Percentiles rank a stretch among this genome's conserved stretches.
phyloP scores from a whole-genome alignment of 92 coral and sea anemone genomes.

The Actinernus sp. region DNA sequence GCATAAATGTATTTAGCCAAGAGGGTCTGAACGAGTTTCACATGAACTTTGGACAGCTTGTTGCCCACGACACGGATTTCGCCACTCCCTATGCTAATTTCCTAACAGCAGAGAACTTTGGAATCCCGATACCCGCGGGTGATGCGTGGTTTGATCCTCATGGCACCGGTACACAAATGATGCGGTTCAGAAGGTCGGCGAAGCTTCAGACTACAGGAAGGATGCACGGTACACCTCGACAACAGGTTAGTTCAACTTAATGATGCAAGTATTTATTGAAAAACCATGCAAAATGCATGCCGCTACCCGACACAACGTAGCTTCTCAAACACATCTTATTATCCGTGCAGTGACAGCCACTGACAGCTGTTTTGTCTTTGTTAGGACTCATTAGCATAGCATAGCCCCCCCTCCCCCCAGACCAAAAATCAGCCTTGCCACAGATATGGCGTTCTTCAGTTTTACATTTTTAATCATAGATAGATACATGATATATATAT shows the following conservation, averaged over 20 bases:
- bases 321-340: neutral
- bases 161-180: constrained; percentile 85
- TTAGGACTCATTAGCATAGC: too few relatives aligned
- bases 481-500: too few relatives aligned
- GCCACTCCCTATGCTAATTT: constrained; percentile 99
- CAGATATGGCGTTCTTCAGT: too few relatives aligned
- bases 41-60: constrained; percentile 93
- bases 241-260: constrained; percentile 77
- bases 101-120: constrained; percentile 92
- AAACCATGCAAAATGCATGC: neutral
- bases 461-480: too few relatives aligned
- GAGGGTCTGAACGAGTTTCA: constrained; percentile 91
- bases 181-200: constrained; percentile 97
- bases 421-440: too few relatives aligned
- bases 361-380: too few relatives aligned
- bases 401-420: too few relatives aligned
- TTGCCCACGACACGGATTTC: constrained; percentile 98
- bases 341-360: neutral
- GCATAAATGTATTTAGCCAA: constrained; percentile 70
- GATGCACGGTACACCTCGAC: constrained; percentile 85
- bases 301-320: neutral
- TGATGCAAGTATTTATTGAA: neutral
- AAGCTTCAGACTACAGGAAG: constrained; percentile 93
- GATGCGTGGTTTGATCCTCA: constrained; percentile 99
- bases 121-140: constrained; percentile 88